phyloP scores from a whole-genome alignment of 1,140 invertebrate species.

The Saccostrea glomerata region DNA sequence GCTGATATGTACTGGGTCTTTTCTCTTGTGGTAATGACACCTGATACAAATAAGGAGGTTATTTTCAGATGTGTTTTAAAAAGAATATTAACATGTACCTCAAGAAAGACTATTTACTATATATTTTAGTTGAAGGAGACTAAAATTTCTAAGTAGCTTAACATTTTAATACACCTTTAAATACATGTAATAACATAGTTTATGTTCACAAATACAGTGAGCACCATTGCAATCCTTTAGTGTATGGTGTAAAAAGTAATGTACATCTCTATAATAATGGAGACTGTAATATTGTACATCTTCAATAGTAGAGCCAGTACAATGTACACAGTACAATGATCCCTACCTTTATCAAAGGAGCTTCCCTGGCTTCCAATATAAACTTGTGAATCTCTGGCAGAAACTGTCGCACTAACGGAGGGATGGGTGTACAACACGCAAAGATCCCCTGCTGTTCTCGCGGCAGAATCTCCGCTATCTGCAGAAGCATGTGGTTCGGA shows the following conservation, averaged over 20 bases:
- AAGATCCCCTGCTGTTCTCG: slow-evolving; percentile 95
- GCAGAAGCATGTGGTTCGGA: slow-evolving; percentile 96
- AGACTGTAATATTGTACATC: background rate
- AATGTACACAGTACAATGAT: background rate
- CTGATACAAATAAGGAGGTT: slow-evolving; percentile 30
- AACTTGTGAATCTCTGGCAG: slow-evolving; percentile 87
- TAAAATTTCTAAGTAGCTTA: too few relatives aligned
- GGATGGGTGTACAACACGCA: slow-evolving; percentile 96
- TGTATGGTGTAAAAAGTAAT: too few relatives aligned
- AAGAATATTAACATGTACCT: too few relatives aligned
- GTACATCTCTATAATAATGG: too few relatives aligned
- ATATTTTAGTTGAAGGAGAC: too few relatives aligned
- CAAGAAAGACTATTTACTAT: too few relatives aligned
- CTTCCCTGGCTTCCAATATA: slow-evolving; percentile 87
- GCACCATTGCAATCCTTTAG: too few relatives aligned
- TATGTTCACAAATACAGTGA: too few relatives aligned
- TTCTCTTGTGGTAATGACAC: slow-evolving; percentile 51
- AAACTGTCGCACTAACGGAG: slow-evolving; percentile 90
- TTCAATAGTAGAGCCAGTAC: background rate
- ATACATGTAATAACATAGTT: too few relatives aligned
- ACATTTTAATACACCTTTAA: too few relatives aligned
- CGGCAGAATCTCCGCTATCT: slow-evolving; percentile 94
- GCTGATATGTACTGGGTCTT: slow-evolving; percentile 76
- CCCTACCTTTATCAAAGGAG: slow-evolving; percentile 84
- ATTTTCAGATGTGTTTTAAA: too few relatives aligned